phyloP scores from a whole-genome alignment of 2,797 vertebrate genomes.

The Knipowitschia caucasica region DNA sequence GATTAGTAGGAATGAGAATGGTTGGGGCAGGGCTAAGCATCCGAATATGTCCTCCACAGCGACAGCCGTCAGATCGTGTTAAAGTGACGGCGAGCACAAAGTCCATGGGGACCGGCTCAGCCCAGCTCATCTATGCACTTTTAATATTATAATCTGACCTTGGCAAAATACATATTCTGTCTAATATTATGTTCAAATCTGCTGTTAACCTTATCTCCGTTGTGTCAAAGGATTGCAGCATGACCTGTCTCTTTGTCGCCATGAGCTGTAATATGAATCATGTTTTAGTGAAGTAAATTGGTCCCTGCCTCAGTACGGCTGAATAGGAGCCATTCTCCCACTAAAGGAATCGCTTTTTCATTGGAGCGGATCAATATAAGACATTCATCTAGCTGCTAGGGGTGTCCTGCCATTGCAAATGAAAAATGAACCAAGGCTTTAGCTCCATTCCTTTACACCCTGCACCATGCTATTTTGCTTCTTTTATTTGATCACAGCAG shows the following conservation, averaged over 20 bases:
- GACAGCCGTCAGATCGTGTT: constrained; percentile 81
- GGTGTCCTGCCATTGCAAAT: constrained; percentile 44
- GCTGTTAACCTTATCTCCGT: not conserved
- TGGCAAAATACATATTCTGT: constrained; percentile 55
- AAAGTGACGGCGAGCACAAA: constrained; percentile 72
- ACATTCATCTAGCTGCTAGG: constrained; percentile 73
- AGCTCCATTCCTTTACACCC: constrained; percentile 16
- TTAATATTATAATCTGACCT: constrained; percentile 78
- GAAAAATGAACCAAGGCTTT: constrained; percentile 67
- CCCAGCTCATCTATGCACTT: constrained; percentile 75
- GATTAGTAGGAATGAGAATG: constrained; percentile 75
- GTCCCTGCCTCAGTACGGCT: constrained; percentile 44
- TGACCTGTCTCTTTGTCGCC: not conserved
- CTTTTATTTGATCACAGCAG: not conserved
- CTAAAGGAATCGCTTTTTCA: constrained; percentile 79
- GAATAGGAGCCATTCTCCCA: constrained; percentile 67
- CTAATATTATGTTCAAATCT: constrained; percentile 39
- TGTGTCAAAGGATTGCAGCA: constrained; percentile 2
- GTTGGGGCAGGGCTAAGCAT: constrained; percentile 72
- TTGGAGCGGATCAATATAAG: constrained; percentile 79
- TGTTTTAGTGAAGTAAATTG: constrained; percentile 72
- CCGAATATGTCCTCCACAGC: constrained; percentile 72
- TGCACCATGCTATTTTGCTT: not conserved
- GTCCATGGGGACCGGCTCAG: constrained; percentile 76
- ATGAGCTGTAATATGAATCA: constrained; percentile 61